Base-by-base conservation (phyloP, 2,888 invertebrate species). In the Parnassius mnemosyne region DNA sequence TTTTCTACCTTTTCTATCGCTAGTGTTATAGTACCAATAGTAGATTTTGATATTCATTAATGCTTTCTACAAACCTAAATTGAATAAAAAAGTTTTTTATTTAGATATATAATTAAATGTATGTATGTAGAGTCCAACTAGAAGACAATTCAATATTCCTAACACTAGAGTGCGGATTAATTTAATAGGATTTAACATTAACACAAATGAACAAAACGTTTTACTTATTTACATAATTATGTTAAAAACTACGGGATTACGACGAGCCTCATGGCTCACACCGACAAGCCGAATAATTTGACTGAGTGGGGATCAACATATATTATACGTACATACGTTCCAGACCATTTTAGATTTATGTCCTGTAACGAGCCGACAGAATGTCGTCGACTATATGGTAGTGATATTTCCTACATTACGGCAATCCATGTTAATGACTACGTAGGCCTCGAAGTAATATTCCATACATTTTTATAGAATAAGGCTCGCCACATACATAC, bases 341-440 rank as follows among this genome's bases (percentile, higher is more conserved):
- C 68, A 67, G 69, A 68, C 66, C 69, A 65, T 74, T 75, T 70
- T 72, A 66, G 66, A 64, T 73, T 73, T 72, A 73, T 69, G 69
- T 68, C 67, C 68, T 72, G 73, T 71, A 66, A 77, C 69, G 68
- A 65, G 54, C 67, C 65, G 63, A 59, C 65, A 66, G 66, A 63
- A 65, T 76, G 75, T 72, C 76, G 64, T 66, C 61, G 61, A 72
- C 71, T 69, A 76, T 77, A 78, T 34, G 7, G 34, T 7, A 34
- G 34, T 34, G 34, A 34, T 34, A 44, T 44, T 44, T 9, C 44
- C 44, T 44, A 12, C 44, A 44, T 10, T 44, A 44, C 10, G 44
- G 44, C 10, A 44, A 44, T 44, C 1, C 44, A 16, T 54, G 34
- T 34, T 34, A 34, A 34, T 34, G 5, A 34, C 34, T 34, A 12